phyloP scores from a whole-genome alignment of 2,797 vertebrate genomes.

The Darevskia mixta region DNA sequence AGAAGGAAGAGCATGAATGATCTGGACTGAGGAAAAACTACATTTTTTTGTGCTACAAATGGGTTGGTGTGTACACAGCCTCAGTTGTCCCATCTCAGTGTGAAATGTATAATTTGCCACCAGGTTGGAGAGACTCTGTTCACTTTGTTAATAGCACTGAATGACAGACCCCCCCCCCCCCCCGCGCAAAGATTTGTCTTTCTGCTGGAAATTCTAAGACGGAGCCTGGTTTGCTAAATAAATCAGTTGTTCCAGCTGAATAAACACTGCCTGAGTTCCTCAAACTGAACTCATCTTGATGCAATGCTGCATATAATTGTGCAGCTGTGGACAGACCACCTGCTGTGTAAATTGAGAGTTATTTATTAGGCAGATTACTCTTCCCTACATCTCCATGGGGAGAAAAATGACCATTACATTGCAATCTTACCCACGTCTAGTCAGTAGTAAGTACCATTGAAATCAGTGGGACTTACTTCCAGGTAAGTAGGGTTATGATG shows the following conservation, averaged over 20 bases:
- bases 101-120: slow-evolving; percentile 12
- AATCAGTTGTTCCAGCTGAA: slow-evolving; percentile 2
- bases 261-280: not conserved
- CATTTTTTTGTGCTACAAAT: too few species aligned
- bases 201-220: not conserved
- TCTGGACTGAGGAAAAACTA: too few species aligned
- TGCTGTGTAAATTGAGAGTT: not conserved
- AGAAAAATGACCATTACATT: not conserved
- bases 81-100: not conserved
- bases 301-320: not conserved
- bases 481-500: too few species aligned
- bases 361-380: not conserved
- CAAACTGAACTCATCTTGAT: not conserved
- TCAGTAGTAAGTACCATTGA: not conserved
- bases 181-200: slow-evolving; percentile 17
- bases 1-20: too few species aligned
- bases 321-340: not conserved
- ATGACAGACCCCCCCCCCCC: not conserved
- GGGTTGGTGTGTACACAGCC: too few species aligned
- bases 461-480: not conserved
- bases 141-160: not conserved
- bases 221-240: slow-evolving; percentile 1
- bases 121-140: not conserved
- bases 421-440: not conserved
- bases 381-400: not conserved